These are phyloP conservation scores for Hydrophis major DNA, from an alignment of 2,797 vertebrate species.

Conservation along the genomic window DNA sequence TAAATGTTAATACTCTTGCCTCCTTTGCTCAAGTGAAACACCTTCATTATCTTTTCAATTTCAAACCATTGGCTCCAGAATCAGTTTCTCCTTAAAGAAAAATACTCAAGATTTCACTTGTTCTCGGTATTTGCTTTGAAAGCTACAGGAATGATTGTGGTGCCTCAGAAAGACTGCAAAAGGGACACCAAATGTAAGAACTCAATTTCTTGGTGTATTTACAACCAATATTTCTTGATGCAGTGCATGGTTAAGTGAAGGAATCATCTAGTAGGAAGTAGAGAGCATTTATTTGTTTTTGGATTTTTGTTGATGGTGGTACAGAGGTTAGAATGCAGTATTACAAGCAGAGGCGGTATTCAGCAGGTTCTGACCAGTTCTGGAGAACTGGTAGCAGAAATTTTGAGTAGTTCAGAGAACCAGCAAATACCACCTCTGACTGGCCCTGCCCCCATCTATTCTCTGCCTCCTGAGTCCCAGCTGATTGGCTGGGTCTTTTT, in stretches of 20 bases:
- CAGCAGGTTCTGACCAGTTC: no score
- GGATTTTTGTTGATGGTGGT: background rate
- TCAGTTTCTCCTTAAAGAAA: constrained; percentile 23
- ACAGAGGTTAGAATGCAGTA: no score
- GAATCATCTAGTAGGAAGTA: background rate
- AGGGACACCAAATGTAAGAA: background rate
- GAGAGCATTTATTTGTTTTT: background rate
- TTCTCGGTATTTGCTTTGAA: constrained; percentile 6
- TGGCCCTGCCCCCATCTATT: no score
- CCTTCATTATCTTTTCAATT: constrained; percentile 29
- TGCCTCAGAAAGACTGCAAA: constrained; percentile 8
- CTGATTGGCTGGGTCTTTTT: no score
- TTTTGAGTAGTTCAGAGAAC: no score
- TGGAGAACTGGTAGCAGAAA: no score
- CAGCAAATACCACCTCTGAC: no score
- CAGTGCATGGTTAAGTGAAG: background rate
- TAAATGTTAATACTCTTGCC: constrained; percentile 29
- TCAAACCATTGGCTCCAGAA: constrained; percentile 10
- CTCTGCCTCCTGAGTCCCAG: no score
- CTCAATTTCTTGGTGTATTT: background rate
- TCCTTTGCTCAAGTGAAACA: background rate
- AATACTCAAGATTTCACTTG: constrained; percentile 27
- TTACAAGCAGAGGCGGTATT: no score
- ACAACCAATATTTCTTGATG: background rate
- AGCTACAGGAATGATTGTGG: constrained; percentile 1